Base-by-base conservation (phyloP, 2,113 vertebrate genomes). In the Halichoeres trimaculatus region DNA sequence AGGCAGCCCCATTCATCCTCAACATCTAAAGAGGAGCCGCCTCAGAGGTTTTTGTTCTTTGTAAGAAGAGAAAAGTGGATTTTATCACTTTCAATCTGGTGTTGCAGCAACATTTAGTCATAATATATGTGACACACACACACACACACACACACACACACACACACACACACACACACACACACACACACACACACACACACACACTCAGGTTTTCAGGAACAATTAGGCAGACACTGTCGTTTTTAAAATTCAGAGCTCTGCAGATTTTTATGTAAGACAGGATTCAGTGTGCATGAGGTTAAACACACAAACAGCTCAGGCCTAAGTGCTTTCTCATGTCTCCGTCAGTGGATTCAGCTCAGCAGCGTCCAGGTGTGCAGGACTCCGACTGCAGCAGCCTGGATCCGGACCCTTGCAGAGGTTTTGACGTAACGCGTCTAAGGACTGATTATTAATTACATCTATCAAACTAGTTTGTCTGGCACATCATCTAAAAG, bases 341-440 rank as follows among this genome's bases (percentile, higher is more conserved):
- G 70, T 86, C 43, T 64, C 52, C 70, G 78, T 68, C 68, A 41
- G 20, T 4, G 24, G 12, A 40, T 71, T 30, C 26, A 56, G 54
- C 17, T 0, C 19, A 54, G 57, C 45, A 36, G 23, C 4, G 17
- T 41, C 23, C 20, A 75, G 20, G 34, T 53, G 35, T 38, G 60
- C 34, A 26, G 11, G 48, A 48, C 20, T 8, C 3, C n/a, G 4
- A 10, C 19, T 50, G 11, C 61, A 50, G 50, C n/a, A 43, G 2
- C 1, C 45, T 48, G 17, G 2, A 30, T 36, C 38, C 23, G 22
- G 20, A 57, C 6, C 20, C 63, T 19, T 43, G 54, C 1, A 43
- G 0, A 12, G 16, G 56, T 26, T 45, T 14, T 43, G 5, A 16
- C 24, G 41, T n/a, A 16, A 17, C 7, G 6, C 2, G 17, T 8